These are phyloP conservation scores for Caenorhabditis brenneri DNA, from an alignment of 1,140 invertebrate genomes.

Conservation along the genomic window DNA sequence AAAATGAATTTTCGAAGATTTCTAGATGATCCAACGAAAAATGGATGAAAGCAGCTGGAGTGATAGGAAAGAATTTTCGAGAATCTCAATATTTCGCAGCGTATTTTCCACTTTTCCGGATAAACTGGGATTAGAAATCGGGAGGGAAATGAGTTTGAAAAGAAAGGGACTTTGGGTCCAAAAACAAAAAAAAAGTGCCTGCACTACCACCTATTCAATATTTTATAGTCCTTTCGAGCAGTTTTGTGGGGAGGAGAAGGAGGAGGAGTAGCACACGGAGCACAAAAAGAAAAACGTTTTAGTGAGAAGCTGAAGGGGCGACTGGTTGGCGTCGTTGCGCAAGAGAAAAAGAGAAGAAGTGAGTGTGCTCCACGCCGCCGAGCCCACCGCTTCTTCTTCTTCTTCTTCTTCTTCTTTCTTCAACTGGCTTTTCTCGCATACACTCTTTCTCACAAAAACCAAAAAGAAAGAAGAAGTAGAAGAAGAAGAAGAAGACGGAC, in stretches of 20 bases:
- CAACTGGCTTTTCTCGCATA: conserved; percentile 33
- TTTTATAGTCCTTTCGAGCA: conserved; percentile 25
- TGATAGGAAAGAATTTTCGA: too few species aligned
- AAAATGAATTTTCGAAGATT: too few species aligned
- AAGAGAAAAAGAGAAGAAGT: conserved; percentile 33
- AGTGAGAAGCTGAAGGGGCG: not conserved
- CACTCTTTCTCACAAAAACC: conserved; percentile 35
- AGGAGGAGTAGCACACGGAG: not conserved
- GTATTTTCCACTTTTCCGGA: too few species aligned
- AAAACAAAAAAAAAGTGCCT: conserved; percentile 36
- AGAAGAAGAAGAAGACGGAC: conserved; percentile 12
- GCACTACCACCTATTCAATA: conserved; percentile 32
- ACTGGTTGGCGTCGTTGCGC: not conserved
- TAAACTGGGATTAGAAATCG: too few species aligned
- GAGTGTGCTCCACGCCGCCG: conserved; percentile 21
- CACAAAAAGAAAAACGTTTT: conserved; percentile 26
- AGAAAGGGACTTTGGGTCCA: not conserved
- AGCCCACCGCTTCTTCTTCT: conserved; percentile 26
- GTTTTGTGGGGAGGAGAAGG: not conserved
- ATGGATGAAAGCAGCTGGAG: too few species aligned
- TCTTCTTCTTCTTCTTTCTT: not conserved
- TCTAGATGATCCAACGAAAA: too few species aligned
- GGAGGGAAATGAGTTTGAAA: not conserved
- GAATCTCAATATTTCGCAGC: too few species aligned
- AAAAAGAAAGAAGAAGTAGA: not conserved